Evolutionary conservation across 2,797 vertebrate species (phyloP).

Genomic region (Muraenolepis orangiensis): DNA sequence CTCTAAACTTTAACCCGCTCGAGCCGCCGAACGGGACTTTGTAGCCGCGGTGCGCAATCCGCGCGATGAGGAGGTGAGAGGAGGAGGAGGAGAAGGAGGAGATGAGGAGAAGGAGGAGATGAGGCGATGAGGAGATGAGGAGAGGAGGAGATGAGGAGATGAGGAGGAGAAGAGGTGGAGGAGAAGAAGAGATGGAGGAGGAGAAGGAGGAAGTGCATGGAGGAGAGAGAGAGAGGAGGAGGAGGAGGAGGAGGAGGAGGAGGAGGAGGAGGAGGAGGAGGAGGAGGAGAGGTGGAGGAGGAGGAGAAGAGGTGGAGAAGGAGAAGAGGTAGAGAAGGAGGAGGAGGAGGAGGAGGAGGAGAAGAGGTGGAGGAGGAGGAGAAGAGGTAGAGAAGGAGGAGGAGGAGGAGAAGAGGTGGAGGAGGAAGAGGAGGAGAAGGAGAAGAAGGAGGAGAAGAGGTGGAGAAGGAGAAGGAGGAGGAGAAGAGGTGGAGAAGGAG

Average conservation of each 20-base stretch:
- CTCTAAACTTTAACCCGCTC: constrained; percentile 61
- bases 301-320: constrained; percentile 16
- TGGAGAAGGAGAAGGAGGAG: constrained; percentile 23
- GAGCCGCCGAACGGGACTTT: constrained; percentile 45
- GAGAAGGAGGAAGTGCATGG: background rate
- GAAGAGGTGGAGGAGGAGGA: too few species aligned
- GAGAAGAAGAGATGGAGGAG: too few species aligned
- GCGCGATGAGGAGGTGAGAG: constrained; percentile 54
- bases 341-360: too few species aligned
- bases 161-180: too few species aligned
- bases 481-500: constrained; percentile 53
- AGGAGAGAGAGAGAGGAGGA: constrained; percentile 20
- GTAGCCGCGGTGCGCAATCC: constrained; percentile 64
- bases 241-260: constrained; percentile 40
- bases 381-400: too few species aligned
- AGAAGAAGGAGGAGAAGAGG: background rate
- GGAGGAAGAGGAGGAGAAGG: too few species aligned
- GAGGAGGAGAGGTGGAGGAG: constrained; percentile 38
- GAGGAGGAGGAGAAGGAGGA: constrained; percentile 13
- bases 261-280: constrained; percentile 64
- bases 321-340: background rate
- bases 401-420: too few species aligned
- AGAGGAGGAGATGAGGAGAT: too few species aligned
- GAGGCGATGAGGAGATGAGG: too few species aligned
- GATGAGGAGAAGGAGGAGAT: too few species aligned